Evolutionary conservation across 2,888 invertebrate genomes (phyloP).

Genomic region (Sphaeridia pumilis): DNA sequence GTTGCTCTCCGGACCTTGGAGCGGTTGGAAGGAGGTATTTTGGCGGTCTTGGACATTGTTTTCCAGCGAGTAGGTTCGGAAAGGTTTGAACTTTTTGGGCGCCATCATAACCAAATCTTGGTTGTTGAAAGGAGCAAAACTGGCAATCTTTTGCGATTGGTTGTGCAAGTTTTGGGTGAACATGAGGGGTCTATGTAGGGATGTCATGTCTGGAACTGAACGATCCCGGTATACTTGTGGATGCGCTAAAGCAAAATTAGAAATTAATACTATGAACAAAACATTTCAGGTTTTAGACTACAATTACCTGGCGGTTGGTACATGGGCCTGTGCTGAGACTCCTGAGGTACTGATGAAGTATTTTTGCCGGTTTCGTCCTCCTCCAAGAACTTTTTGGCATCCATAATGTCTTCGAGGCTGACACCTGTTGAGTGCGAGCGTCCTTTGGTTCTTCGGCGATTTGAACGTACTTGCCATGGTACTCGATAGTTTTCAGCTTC

Average conservation of each 20-base stretch:
- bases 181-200: neutral
- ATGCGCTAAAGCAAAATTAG: too few species aligned
- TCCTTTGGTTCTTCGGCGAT: slow-evolving; percentile 42
- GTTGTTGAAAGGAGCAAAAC: neutral
- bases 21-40: slow-evolving; percentile 40
- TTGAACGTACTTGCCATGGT: slow-evolving; percentile 37
- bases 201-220: neutral
- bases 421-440: slow-evolving; percentile 69
- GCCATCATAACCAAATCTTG: neutral
- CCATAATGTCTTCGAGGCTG: slow-evolving; percentile 64
- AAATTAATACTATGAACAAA: too few species aligned
- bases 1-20: too few species aligned
- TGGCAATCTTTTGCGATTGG: too few species aligned
- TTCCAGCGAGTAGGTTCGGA: slow-evolving; percentile 34
- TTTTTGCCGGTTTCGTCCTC: slow-evolving; percentile 40
- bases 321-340: too few species aligned
- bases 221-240: neutral
- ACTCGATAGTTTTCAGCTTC: slow-evolving; percentile 15
- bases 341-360: neutral
- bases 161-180: neutral
- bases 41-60: slow-evolving; percentile 38
- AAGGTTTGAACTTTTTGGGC: slow-evolving; percentile 30
- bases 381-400: slow-evolving; percentile 63
- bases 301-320: too few species aligned
- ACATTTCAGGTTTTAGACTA: too few species aligned